These are phyloP conservation scores for Pitta sordida DNA, from an alignment of 2,113 vertebrate genomes.

Conservation along the genomic window DNA sequence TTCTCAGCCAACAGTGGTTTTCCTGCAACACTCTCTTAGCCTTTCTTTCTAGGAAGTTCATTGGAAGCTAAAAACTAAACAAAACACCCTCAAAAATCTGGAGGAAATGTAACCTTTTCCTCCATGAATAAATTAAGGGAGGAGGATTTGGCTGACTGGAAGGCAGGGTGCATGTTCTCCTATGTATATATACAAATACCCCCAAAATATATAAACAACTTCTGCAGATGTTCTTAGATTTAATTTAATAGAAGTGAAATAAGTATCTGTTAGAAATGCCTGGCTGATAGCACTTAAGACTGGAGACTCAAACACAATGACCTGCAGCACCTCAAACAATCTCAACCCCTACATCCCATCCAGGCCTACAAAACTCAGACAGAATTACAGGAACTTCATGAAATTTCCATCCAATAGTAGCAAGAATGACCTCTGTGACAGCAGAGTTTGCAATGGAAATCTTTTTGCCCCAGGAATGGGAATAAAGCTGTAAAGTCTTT, in stretches of 20 bases:
- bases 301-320: background rate
- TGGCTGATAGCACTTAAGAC: background rate
- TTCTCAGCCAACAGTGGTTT: background rate
- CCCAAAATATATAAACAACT: background rate
- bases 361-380: background rate
- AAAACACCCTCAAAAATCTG: background rate
- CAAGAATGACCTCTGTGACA: fast-evolving
- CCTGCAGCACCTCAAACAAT: background rate
- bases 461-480: background rate
- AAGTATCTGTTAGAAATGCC: background rate
- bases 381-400: background rate
- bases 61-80: background rate
- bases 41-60: background rate
- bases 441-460: background rate
- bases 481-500: background rate
- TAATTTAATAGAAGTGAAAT: background rate
- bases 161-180: background rate
- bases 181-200: background rate
- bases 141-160: background rate
- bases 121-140: background rate
- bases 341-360: background rate
- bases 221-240: background rate
- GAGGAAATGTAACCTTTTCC: background rate
- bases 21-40: background rate
- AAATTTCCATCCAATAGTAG: background rate